Conservation (phyloP, 2,888 invertebrate genomes). For the Drosophila longiperda region DNA sequence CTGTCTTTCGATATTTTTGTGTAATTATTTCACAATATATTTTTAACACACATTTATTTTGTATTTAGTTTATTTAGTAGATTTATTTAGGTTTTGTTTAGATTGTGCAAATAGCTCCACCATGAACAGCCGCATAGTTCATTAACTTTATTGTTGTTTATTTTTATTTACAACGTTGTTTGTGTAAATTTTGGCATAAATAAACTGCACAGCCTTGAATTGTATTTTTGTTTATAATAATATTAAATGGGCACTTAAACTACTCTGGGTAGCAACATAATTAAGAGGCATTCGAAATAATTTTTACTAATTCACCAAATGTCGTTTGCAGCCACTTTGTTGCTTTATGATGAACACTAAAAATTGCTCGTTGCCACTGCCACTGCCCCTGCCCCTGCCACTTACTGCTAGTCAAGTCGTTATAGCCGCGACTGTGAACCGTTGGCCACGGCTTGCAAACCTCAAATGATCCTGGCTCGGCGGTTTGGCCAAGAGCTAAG, state of each 20-base stretch:
- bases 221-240: conserved; percentile 27
- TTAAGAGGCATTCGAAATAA: conserved; percentile 5
- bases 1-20: background rate
- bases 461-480: conserved; percentile 83
- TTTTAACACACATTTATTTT: conserved; percentile 17
- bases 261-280: background rate
- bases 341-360: conserved; percentile 1
- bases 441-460: conserved; percentile 75
- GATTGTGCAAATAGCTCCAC: background rate
- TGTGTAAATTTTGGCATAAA: conserved; percentile 7
- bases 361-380: conserved; percentile 13
- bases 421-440: conserved; percentile 67
- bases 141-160: background rate
- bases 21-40: conserved; percentile 1
- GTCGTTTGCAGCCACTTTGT: conserved; percentile 12
- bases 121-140: background rate
- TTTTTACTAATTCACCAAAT: conserved; percentile 25
- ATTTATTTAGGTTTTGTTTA: conserved; percentile 15
- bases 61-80: conserved; percentile 7
- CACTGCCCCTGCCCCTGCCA: conserved; percentile 11
- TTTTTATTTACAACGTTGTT: conserved; percentile 20
- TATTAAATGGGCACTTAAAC: background rate
- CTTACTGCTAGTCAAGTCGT: conserved; percentile 37
- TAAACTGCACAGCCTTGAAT: conserved; percentile 10
- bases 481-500: conserved; percentile 77